Evolutionary conservation across 2,888 invertebrate genomes (phyloP).

Genomic region (Deroplatys truncata): DNA sequence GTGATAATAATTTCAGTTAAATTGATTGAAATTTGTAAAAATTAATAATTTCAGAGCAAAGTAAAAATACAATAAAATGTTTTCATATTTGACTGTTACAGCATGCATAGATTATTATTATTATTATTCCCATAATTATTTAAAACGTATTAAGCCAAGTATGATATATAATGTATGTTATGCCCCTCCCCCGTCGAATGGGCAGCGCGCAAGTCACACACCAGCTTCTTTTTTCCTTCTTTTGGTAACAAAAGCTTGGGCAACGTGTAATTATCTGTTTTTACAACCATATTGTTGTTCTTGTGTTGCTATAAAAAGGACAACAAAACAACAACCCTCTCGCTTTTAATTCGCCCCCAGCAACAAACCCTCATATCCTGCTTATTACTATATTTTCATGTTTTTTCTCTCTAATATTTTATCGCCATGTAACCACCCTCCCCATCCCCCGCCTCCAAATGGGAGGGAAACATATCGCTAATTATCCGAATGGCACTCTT

Average conservation of each 20-base stretch:
- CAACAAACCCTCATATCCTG: not conserved
- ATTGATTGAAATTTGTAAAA: no score
- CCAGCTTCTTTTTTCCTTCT: not conserved
- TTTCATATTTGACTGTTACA: no score
- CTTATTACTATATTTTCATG: not conserved
- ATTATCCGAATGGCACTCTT: not conserved
- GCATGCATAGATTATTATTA: no score
- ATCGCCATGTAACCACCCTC: not conserved
- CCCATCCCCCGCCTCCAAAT: not conserved
- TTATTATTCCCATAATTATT: no score
- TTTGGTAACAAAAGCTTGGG: not conserved
- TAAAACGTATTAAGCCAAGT: no score
- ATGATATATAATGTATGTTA: no score
- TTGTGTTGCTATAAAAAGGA: not conserved
- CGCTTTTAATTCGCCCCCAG: not conserved
- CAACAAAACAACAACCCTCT: not conserved
- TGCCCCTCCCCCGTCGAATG: not conserved
- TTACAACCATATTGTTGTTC: not conserved
- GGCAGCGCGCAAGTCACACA: not conserved
- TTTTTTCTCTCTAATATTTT: not conserved
- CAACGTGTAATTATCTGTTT: not conserved
- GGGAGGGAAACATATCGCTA: not conserved
- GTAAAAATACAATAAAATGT: no score
- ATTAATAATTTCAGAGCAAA: no score
- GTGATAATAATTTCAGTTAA: no score